Percentiles rank a stretch among this genome's conserved stretches.
Evolutionary conservation across 2,888 invertebrate species (phyloP).

Genomic region (Drosophila dives): DNA sequence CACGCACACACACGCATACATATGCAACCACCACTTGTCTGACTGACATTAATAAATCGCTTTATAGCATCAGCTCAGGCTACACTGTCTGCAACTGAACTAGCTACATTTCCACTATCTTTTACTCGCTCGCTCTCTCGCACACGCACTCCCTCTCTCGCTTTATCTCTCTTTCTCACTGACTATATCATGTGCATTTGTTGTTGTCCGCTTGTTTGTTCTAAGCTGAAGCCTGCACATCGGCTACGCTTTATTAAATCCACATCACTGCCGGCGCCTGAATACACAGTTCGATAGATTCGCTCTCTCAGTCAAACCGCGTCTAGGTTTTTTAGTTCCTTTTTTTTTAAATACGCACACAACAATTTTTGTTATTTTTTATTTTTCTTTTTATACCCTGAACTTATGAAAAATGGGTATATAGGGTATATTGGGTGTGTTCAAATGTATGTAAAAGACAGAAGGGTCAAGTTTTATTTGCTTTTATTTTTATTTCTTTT

Average conservation of each 20-base stretch:
- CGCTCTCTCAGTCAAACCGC: background rate
- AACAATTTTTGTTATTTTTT: constrained; percentile 37
- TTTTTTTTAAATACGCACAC: constrained; percentile 29
- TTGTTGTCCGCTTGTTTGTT: constrained; percentile 50
- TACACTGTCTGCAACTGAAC: constrained; percentile 48
- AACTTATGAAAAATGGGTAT: too few relatives aligned
- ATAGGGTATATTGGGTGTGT: too few relatives aligned
- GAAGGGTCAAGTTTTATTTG: too few relatives aligned
- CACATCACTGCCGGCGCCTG: constrained; percentile 66
- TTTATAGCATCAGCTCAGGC: constrained; percentile 69
- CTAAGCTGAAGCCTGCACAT: constrained; percentile 46
- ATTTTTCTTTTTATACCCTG: background rate
- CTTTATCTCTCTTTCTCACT: constrained; percentile 6
- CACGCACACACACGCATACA: background rate
- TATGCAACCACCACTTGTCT: constrained; percentile 66
- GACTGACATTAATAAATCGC: constrained; percentile 80
- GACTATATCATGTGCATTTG: constrained; percentile 7
- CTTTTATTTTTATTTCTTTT: too few relatives aligned
- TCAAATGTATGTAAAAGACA: too few relatives aligned
- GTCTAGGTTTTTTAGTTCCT: constrained; percentile 11
- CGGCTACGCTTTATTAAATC: constrained; percentile 71
- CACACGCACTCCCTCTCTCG: constrained; percentile 3
- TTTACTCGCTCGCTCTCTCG: constrained; percentile 11
- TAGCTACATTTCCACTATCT: constrained; percentile 35
- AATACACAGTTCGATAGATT: constrained; percentile 62